phyloP scores from a whole-genome alignment of 2,888 invertebrate species.

The Coleophora flavipennella region DNA sequence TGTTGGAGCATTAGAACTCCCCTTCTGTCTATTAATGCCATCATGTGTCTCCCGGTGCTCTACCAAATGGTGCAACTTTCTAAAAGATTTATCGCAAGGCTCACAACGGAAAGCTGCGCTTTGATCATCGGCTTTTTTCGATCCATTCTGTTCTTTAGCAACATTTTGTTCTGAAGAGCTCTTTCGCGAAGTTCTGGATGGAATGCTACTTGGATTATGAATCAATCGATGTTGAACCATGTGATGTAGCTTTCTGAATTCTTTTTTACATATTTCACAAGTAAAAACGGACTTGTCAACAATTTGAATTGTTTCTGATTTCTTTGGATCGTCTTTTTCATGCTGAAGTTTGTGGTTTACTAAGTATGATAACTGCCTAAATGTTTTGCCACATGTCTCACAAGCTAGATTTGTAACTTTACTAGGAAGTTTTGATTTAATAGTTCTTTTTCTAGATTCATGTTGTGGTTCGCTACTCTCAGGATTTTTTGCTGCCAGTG shows the following conservation, averaged over 20 bases:
- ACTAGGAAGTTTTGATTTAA: constrained; percentile 25
- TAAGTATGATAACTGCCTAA: constrained; percentile 61
- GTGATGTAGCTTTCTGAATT: constrained; percentile 62
- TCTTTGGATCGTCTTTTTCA: constrained; percentile 40
- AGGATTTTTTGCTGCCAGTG: constrained; percentile 30
- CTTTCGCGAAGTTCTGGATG: constrained; percentile 36
- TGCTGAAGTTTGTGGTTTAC: constrained; percentile 56
- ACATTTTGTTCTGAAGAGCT: constrained; percentile 49
- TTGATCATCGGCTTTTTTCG: constrained; percentile 42
- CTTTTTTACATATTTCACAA: constrained; percentile 63
- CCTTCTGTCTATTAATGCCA: constrained; percentile 50
- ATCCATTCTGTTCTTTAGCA: constrained; percentile 24
- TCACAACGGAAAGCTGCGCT: constrained; percentile 64
- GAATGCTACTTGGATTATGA: constrained; percentile 36
- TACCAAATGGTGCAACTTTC: constrained; percentile 64
- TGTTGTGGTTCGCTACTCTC: constrained; percentile 23
- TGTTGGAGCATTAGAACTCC: constrained; percentile 19
- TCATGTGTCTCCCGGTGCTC: constrained; percentile 66
- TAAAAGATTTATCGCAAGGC: constrained; percentile 65
- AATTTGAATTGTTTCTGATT: constrained; percentile 23
- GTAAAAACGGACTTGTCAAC: constrained; percentile 36
- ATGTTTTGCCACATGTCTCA: constrained; percentile 61
- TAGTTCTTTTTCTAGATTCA: constrained; percentile 24
- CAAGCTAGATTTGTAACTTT: constrained; percentile 40
- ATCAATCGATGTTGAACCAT: constrained; percentile 61